Evolutionary conservation across 2,113 vertebrate species (phyloP), one percentile per base, ranked within the genome.

Genomic region (Gopherus flavomarginatus): DNA sequence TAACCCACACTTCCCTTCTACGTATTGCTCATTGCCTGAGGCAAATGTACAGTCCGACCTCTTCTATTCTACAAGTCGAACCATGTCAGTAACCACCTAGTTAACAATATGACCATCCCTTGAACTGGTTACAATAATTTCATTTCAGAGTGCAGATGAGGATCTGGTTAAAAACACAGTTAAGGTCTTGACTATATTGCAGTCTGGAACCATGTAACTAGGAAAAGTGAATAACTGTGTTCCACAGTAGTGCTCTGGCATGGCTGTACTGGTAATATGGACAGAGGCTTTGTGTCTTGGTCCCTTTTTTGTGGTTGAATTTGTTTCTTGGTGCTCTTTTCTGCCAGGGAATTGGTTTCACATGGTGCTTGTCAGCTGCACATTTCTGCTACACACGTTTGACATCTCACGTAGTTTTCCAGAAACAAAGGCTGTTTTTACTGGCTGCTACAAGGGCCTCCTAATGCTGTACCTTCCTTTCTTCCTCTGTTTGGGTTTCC

Each of bases 41-140:
- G 52, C 3, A 77, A 72, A 13, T 27, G 22, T 11, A 31, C 72
- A 82, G 12, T 42, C 54, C 88, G 75, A 87, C 80, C 75, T 94
- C 81, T 85, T 93, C 82, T 94, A 35, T 78, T 93, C 53, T 87
- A 69, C 84, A 91, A 50, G 83, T 78, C 57, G 81, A 92, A 11
- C 24, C 38, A 83, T 93, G 82, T 52, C n/a, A n/a, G n/a, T n/a
- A n/a, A n/a, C n/a, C n/a, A 87, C 85, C 56, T 50, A 85, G 19
- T 92, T 87, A 57, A n/a, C 62, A 69, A 53, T 78, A 69, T 1
- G 4, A 38, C 84, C 94, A 77, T 52, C 84, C 80, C 4, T 42
- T 81, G 92, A 85, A 27, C 59, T 83, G 22, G 11, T 85, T 69
- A 69, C 35, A 69, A 21, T 35, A n/a, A 69, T 69, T 94, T 82